A percentile compares a stretch with the other conserved stretches of the same genome.
Evolutionary conservation across 2,797 vertebrate genomes (phyloP).

Genomic region (Artibeus jamaicensis): DNA sequence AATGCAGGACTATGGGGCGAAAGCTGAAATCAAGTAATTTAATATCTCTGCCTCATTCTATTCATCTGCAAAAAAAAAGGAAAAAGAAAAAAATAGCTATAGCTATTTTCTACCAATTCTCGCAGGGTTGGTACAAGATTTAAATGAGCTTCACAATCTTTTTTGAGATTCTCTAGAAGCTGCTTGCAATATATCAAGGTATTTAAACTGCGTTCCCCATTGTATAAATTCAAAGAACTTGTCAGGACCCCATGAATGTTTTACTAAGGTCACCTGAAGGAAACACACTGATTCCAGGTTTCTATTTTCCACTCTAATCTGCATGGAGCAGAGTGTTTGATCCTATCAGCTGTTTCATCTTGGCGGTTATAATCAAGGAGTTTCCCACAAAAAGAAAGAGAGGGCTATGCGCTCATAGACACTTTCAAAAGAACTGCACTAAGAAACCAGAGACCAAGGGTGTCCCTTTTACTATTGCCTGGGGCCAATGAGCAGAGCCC

Average conservation of each 20-base stretch:
- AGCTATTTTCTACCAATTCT: slow-evolving; percentile 71
- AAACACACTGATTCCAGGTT: slow-evolving; percentile 74
- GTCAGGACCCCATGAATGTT: slow-evolving; percentile 80
- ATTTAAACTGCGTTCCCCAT: slow-evolving; percentile 79
- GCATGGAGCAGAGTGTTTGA: slow-evolving; percentile 72
- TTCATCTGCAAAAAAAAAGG: slow-evolving; percentile 45
- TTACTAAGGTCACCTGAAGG: slow-evolving; percentile 79
- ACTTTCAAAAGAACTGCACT: slow-evolving; percentile 60
- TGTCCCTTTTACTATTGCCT: slow-evolving; percentile 31
- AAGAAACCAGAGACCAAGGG: slow-evolving; percentile 14
- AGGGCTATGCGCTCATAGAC: neutral
- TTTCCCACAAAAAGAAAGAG: slow-evolving; percentile 67
- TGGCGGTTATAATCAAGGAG: slow-evolving; percentile 76
- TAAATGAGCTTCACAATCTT: slow-evolving; percentile 76
- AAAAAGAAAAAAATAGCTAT: slow-evolving; percentile 12
- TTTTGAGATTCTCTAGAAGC: slow-evolving; percentile 72
- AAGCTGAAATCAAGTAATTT: slow-evolving; percentile 68
- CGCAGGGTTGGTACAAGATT: slow-evolving; percentile 75
- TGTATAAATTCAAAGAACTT: slow-evolving; percentile 79
- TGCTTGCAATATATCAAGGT: slow-evolving; percentile 78
- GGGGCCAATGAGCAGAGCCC: slow-evolving; percentile 55
- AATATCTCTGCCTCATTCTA: slow-evolving; percentile 72
- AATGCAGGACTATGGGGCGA: neutral
- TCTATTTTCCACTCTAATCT: slow-evolving; percentile 74
- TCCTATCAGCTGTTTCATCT: slow-evolving; percentile 74